Evolutionary conservation across 2,888 invertebrate species (phyloP), one percentile per base, ranked within the genome.

Genomic region (Peribatodes rhomboidaria): DNA sequence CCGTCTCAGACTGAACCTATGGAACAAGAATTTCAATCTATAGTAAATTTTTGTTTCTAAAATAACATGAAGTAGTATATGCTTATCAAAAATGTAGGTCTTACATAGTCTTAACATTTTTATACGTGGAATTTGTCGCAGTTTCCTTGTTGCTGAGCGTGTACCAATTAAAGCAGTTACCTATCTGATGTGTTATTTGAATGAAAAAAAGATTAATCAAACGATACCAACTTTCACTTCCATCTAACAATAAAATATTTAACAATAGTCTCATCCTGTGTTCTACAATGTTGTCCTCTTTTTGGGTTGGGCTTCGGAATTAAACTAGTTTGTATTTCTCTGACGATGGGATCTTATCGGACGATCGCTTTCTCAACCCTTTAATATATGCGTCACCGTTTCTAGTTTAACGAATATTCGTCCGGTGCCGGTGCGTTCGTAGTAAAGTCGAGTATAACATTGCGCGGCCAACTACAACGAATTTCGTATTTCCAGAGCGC

Each of bases 281-380:
- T 89, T 88, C 83, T 86, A 88, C 86, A 85, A 83, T 80, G 80
- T 72, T 72, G 81, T 84, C 83, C 84, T 87, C 85, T 86, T 87
- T 88, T 89, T 87, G 79, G 82, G 78, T 81, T 79, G 80, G 79
- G 80, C 82, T 80, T 85, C 79, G 74, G 84, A 87, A 86, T 86
- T 86, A 82, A 89, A 90, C 87, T 87, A 90, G 84, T 92, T 89
- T 87, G 87, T 89, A 87, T 88, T 90, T 84, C 83, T 84, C 81
- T 81, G 82, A 77, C 82, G 83, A 81, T 76, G 77, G 76, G 77
- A 83, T 86, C 87, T 90, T 91, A 92, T 92, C 92, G 76, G 73
- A 20, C 82, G 85, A 91, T 92, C 89, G 81, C 82, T 87, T 86
- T 87, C 84, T 85, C 80, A 89, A 90, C 91, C 90, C 91, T 92